These are phyloP conservation scores for Umimayanthus chanpuru DNA, from an alignment of 92 coral and sea anemone species.

Conservation along the genomic window DNA sequence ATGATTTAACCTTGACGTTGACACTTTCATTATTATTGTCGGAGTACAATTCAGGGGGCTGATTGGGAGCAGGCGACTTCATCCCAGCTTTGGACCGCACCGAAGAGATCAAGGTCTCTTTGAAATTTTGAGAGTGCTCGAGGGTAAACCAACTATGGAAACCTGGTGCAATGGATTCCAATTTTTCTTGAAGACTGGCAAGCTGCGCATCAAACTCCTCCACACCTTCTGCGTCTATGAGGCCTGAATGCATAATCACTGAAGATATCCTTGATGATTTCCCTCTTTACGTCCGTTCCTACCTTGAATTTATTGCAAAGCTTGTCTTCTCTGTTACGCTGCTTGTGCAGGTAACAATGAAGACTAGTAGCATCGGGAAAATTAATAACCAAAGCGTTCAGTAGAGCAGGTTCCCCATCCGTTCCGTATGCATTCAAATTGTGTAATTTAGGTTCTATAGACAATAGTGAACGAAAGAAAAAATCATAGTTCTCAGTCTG, in stretches of 20 bases:
- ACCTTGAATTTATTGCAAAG: constrained; percentile 45
- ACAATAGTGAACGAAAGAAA: constrained; percentile 44
- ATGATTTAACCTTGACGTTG: constrained; percentile 36
- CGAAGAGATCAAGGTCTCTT: too few relatives aligned
- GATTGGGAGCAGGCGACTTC: not conserved
- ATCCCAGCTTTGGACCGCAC: constrained; percentile 34
- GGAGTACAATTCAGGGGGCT: constrained; percentile 32
- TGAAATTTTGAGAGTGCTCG: too few relatives aligned
- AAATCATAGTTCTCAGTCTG: constrained; percentile 50
- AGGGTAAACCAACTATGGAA: constrained; percentile 41
- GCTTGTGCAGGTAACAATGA: constrained; percentile 50
- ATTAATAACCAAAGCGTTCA: constrained; percentile 34
- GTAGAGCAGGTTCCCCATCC: constrained; percentile 36
- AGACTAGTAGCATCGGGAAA: constrained; percentile 37
- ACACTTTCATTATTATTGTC: constrained; percentile 40
- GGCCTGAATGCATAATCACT: constrained; percentile 33
- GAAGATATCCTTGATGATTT: constrained; percentile 22
- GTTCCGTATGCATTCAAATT: constrained; percentile 38
- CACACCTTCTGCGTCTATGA: constrained; percentile 3
- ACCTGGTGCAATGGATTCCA: constrained; percentile 33
- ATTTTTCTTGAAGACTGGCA: constrained; percentile 8
- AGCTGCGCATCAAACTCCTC: constrained; percentile 21
- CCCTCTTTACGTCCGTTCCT: not conserved
- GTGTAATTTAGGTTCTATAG: constrained; percentile 12
- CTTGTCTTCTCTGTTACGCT: constrained; percentile 46